A percentile compares a stretch with the other conserved stretches of the same genome.
These are phyloP conservation scores for Aculops lycopersici DNA, from an alignment of 1,140 invertebrate genomes.

Conservation along the genomic window DNA sequence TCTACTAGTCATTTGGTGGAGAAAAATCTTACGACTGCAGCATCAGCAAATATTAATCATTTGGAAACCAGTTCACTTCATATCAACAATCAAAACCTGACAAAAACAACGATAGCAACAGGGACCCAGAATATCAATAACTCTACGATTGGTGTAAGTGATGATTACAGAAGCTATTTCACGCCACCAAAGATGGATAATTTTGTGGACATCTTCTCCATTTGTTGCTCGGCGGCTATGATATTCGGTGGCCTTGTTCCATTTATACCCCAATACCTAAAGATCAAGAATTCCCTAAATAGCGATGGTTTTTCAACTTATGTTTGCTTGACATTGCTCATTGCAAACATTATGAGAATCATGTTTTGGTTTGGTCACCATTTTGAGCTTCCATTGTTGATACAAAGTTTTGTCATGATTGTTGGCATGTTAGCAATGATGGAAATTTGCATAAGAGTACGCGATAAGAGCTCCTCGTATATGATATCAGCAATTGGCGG, in stretches of 20 bases:
- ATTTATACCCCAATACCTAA: constrained; percentile 68
- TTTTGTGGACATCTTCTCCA: neutral
- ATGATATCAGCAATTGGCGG: no score
- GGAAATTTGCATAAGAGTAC: constrained; percentile 58
- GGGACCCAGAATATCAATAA: no score
- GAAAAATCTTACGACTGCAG: no score
- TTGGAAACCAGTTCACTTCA: no score
- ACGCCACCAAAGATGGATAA: neutral
- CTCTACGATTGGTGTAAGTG: no score
- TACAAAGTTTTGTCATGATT: constrained; percentile 93
- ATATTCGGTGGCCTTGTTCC: constrained; percentile 58
- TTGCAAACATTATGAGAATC: constrained; percentile 83
- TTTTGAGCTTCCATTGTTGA: constrained; percentile 68
- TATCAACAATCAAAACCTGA: no score
- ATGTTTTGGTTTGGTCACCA: constrained; percentile 95
- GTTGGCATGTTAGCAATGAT: constrained; percentile 79
- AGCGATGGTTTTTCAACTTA: constrained; percentile 75
- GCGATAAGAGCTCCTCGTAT: no score
- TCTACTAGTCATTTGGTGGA: no score
- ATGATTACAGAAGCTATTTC: no score
- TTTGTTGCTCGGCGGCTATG: constrained; percentile 28
- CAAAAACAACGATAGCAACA: no score
- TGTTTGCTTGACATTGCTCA: constrained; percentile 66
- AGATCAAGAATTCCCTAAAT: constrained; percentile 60
- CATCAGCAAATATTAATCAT: no score